These are phyloP conservation scores for Eupeodes latifasciatus DNA, from an alignment of 2,888 invertebrate species.

Conservation along the genomic window DNA sequence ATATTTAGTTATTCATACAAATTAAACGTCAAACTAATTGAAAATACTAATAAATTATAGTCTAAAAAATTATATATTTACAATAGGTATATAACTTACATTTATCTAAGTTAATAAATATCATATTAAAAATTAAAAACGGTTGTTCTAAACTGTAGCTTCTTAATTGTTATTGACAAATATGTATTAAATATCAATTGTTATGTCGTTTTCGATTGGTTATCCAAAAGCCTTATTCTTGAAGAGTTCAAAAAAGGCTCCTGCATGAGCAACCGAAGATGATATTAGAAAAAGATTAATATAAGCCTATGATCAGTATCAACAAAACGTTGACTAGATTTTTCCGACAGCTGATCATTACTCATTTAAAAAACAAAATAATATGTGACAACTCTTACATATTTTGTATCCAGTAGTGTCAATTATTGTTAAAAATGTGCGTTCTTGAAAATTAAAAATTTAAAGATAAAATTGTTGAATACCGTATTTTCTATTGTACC, in stretches of 20 bases:
- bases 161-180: too few species aligned
- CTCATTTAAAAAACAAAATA: too few species aligned
- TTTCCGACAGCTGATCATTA: background rate
- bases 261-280: too few species aligned
- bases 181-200: too few species aligned
- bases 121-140: background rate
- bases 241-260: too few species aligned
- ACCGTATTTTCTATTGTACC: background rate
- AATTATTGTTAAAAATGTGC: too few species aligned
- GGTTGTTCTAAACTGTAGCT: too few species aligned
- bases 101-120: background rate
- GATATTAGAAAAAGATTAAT: too few species aligned
- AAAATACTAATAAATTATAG: background rate
- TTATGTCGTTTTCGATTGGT: too few species aligned
- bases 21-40: background rate
- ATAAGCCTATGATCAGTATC: background rate
- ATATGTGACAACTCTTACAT: too few species aligned
- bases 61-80: constrained; percentile 39
- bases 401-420: too few species aligned
- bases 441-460: background rate
- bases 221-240: too few species aligned
- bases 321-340: background rate
- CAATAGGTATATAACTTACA: constrained; percentile 31
- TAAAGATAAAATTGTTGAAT: background rate
- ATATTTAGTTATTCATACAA: background rate